Percentiles rank a stretch among this genome's conserved stretches.
These are phyloP conservation scores for Hucho hucho DNA, from an alignment of 2,113 vertebrate genomes.

Conservation along the genomic window DNA sequence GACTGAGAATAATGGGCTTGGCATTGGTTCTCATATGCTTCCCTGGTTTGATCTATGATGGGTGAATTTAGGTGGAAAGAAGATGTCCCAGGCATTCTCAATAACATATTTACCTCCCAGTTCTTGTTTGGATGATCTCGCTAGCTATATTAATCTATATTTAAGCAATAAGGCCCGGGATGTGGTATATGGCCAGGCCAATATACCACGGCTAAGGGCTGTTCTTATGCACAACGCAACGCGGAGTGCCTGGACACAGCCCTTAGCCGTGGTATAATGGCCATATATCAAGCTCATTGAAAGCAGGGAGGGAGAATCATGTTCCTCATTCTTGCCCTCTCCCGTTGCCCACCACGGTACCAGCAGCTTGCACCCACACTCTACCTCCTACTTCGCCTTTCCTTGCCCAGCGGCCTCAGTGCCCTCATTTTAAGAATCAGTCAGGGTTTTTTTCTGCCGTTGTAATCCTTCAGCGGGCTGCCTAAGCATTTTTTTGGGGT, in stretches of 20 bases:
- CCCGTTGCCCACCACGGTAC: background rate
- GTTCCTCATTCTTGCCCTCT: background rate
- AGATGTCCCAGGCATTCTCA: background rate
- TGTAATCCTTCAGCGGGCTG: background rate
- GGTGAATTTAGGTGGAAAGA: background rate
- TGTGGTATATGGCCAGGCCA: no score
- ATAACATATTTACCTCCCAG: background rate
- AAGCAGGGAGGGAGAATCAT: background rate
- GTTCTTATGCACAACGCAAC: no score
- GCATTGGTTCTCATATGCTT: conserved; percentile 4
- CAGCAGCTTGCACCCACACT: background rate
- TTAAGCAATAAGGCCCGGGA: no score
- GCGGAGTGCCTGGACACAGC: no score
- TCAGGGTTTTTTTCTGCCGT: conserved; percentile 34
- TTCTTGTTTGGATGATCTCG: background rate
- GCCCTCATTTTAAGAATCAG: conserved; percentile 50
- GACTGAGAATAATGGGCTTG: background rate
- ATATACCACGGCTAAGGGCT: no score
- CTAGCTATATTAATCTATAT: background rate
- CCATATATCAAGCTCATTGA: no score
- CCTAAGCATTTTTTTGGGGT: no score
- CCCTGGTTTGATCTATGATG: background rate
- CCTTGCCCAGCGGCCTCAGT: conserved; percentile 38
- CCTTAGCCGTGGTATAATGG: no score
- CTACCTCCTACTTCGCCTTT: background rate